Conservation (phyloP, 2,797 vertebrate species). For the Catharus ustulatus region DNA sequence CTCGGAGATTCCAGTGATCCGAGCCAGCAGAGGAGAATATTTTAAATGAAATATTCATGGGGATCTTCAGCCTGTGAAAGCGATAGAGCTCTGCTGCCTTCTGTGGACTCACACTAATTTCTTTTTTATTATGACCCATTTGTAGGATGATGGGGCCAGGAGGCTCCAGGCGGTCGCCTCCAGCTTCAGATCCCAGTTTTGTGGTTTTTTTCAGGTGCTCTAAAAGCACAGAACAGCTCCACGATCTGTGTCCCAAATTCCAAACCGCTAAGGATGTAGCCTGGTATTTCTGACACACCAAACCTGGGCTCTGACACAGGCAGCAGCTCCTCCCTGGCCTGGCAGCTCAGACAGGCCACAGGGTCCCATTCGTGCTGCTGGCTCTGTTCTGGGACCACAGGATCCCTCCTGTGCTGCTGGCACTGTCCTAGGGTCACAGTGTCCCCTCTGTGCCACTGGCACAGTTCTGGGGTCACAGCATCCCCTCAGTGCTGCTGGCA, state of each 20-base stretch:
- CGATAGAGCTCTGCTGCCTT: conserved; percentile 23
- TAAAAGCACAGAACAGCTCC: neutral
- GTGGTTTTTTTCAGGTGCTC: conserved; percentile 20
- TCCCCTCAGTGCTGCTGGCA: no score
- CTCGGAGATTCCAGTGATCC: neutral
- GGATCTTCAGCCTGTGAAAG: neutral
- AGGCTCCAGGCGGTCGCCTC: conserved; percentile 20
- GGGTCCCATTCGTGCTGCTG: neutral
- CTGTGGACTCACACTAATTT: conserved; percentile 55
- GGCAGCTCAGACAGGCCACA: neutral
- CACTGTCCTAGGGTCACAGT: neutral
- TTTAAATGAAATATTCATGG: conserved; percentile 51
- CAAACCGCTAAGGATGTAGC: conserved; percentile 54
- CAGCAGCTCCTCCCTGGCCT: neutral
- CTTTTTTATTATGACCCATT: conserved; percentile 58
- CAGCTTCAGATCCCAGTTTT: neutral
- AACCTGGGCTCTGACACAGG: neutral
- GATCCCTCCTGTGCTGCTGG: neutral
- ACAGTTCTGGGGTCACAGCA: no score
- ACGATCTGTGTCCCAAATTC: conserved; percentile 28
- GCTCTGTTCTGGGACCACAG: neutral
- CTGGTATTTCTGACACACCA: conserved; percentile 27
- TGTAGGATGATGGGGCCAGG: neutral
- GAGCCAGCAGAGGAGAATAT: conserved; percentile 13
- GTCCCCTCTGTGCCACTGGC: no score